phyloP scores from a whole-genome alignment of 2,113 vertebrate species.

The Diglossa brunneiventris region DNA sequence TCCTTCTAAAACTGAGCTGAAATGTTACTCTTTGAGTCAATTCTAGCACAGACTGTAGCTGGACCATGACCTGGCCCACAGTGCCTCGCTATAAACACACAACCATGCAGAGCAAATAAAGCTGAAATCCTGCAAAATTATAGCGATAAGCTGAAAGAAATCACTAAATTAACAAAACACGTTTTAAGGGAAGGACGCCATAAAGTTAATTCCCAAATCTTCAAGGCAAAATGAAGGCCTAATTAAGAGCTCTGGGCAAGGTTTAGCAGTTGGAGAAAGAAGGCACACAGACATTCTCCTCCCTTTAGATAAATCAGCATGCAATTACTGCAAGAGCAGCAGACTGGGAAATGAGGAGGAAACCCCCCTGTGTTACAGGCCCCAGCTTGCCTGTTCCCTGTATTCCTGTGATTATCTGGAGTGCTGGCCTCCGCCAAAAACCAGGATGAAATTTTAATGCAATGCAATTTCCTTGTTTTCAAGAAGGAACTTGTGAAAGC shows the following conservation, averaged over 20 bases:
- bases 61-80: background rate
- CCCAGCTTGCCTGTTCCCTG: constrained; percentile 22
- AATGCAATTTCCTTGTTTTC: constrained; percentile 20
- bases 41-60: background rate
- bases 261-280: background rate
- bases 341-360: constrained; percentile 45
- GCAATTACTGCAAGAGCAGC: constrained; percentile 33
- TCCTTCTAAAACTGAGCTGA: background rate
- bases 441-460: constrained; percentile 10
- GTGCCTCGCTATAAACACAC: accelerated
- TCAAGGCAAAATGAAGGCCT: background rate
- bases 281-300: background rate
- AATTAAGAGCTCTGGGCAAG: constrained; percentile 30
- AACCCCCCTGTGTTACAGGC: constrained; percentile 39
- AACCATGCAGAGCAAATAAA: background rate
- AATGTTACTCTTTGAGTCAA: background rate
- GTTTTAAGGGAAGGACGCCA: background rate
- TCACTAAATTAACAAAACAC: background rate
- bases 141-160: background rate
- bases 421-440: background rate
- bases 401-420: constrained; percentile 10
- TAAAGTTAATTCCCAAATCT: background rate
- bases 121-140: background rate
- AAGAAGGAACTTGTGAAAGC: constrained; percentile 25
- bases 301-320: constrained; percentile 12